A percentile compares a stretch with the other conserved stretches of the same genome.
These are phyloP conservation scores for Periophthalmodon schlosseri DNA, from an alignment of 2,113 vertebrate species.

Conservation along the genomic window DNA sequence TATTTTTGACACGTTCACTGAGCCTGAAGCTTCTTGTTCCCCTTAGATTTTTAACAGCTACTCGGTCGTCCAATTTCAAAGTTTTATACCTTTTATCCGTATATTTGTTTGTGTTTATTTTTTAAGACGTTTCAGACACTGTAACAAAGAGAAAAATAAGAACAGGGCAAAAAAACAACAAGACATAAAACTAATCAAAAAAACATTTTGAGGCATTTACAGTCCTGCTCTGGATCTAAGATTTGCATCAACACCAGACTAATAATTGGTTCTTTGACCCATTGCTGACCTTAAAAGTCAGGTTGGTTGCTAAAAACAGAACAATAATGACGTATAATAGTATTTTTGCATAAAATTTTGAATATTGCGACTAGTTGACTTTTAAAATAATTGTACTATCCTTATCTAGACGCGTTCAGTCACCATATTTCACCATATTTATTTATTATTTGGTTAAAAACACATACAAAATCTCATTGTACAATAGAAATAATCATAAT, in stretches of 20 bases:
- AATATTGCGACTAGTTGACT: no score
- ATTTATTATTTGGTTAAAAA: no score
- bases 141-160: background rate
- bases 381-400: no score
- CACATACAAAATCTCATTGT: no score
- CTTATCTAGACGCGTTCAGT: no score
- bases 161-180: background rate
- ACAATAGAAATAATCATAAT: no score
- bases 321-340: no score
- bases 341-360: no score
- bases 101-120: no score
- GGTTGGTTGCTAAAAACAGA: no score
- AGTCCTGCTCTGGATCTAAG: background rate
- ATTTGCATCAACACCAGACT: background rate
- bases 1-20: background rate
- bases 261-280: background rate
- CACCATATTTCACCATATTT: no score
- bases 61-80: constrained; percentile 8
- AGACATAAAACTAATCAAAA: background rate
- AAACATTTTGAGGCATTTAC: background rate
- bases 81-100: no score
- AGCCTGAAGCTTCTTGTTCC: background rate
- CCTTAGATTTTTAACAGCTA: constrained; percentile 41
- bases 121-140: background rate
- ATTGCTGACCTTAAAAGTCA: background rate